Evolutionary conservation across 1,140 invertebrate species (phyloP), one percentile per base, ranked within the genome.

Genomic region (Hylyphantes graminicola): DNA sequence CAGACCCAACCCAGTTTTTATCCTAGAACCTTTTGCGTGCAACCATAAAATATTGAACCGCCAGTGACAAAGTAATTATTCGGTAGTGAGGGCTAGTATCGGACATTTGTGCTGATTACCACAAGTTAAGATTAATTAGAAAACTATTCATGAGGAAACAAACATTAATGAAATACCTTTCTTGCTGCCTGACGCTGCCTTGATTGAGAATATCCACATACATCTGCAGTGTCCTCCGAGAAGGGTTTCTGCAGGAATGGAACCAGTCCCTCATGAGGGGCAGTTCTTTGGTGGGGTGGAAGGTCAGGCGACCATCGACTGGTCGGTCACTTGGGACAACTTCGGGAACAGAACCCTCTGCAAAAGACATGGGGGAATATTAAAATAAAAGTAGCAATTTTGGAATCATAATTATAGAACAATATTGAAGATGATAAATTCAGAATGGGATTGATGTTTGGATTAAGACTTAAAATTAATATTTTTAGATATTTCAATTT

Each of bases 191-290:
- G 2, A 89, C 86, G 57, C 87, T 87, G 7, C 88, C 88, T 65
- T 88, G 87, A 86, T 90, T 90, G 7, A 90, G 86, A 82, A 88
- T 86, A 63, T 88, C 85, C 4, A 87, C 87, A 86, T 88, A 89
- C 65, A 86, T 85, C 35, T 87, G 82, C 2, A 89, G 73, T 72
- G 87, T 87, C 63, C 87, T 86, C n/a, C 87, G 74, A 13, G 87
- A 87, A 10, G 89, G 89, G 50, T 85, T 88, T 17, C 87, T 87
- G 81, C 86, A 87, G 8, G 19, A 54, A 59, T 86, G 86, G 63
- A 87, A 90, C 89, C 89, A 90, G 55, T 87, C 85, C 50, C 88
- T 80, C 83, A 90, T 85, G 13, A 87, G 61, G 9, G 89, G 89
- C 7, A 90, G 83, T 81, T 90, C 89, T 78, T 89, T 87, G 13